Base-by-base conservation (phyloP, 2,888 invertebrate species). In the Eilema depressum region DNA sequence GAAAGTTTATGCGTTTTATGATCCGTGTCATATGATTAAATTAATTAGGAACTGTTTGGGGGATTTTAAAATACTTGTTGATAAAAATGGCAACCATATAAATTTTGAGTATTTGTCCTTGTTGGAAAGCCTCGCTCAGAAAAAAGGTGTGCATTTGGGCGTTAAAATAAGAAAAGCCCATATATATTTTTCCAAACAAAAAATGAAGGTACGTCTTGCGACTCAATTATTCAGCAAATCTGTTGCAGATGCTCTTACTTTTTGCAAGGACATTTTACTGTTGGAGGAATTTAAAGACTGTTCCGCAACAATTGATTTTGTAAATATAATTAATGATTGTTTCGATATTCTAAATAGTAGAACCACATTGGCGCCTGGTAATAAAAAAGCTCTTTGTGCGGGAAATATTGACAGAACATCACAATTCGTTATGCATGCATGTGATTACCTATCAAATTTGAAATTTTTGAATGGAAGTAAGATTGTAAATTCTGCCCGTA, bases 321-420 rank as follows among this genome's bases (percentile, higher is more conserved):
- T 53, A 11, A 53, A 53, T 53, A 53, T 53, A 20, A 53, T 53
- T 53, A 53, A 53, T 53, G 53, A 53, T 53, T 67, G 57, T 72
- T 69, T 56, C 23, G 66, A 66, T 69, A 64, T 69, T 75, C 72
- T 72, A 70, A 70, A 68, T n/a, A 20, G 64, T 59, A 37, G 65
- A 59, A 57, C 25, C n/a, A 20, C 33, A 62, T 65, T 71, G 33
- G 14, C 41, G 37, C 59, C n/a, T 59, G 20, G 25, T 14, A 25
- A 2, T 60, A 53, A 53, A 61, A 56, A 56, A 56, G 56, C 56
- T 20, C 23, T 56, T n/a, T 56, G 56, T 23, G 23, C 7, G 20
- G 56, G 8, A n/a, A 56, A 56, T 56, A 10, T 56, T 56, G n/a
- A 56, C 64, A 64, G 60, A 60, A 60, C 60, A 33, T 33, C 33